These are phyloP conservation scores for Riptortus pedestris DNA, from an alignment of 1,140 invertebrate genomes.

Conservation along the genomic window DNA sequence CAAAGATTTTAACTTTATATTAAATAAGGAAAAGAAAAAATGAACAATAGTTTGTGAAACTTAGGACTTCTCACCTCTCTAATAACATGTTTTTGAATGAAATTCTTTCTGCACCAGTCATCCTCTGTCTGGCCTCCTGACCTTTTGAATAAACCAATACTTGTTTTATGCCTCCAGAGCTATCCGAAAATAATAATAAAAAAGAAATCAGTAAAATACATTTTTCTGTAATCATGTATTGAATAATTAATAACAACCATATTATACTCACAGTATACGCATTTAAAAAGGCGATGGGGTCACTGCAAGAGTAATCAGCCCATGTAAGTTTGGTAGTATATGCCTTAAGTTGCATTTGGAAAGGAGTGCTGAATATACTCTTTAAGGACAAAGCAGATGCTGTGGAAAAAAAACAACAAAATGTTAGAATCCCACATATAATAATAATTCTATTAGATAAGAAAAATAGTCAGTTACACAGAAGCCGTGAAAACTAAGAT, in stretches of 20 bases:
- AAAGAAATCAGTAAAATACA: not conserved
- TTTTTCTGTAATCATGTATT: not conserved
- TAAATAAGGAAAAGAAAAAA: no score
- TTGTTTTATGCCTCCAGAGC: conserved; percentile 24
- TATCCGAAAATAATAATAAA: not conserved
- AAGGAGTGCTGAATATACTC: conserved; percentile 67
- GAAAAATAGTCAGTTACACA: no score
- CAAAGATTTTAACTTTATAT: no score
- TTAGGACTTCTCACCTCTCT: no score
- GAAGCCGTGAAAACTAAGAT: no score
- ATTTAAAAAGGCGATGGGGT: conserved; percentile 70
- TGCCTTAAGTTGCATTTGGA: conserved; percentile 54
- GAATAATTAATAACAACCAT: not conserved
- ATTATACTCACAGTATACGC: conserved; percentile 56
- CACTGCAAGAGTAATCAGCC: conserved; percentile 71
- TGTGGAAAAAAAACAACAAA: conserved; percentile 36
- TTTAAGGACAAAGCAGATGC: conserved; percentile 70
- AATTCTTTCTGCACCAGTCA: conserved; percentile 59
- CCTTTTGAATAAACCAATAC: conserved; percentile 19
- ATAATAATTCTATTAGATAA: no score
- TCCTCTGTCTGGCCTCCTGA: conserved; percentile 39
- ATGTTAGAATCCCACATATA: conserved; percentile 14
- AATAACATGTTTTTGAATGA: conserved; percentile 59
- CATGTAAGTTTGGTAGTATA: conserved; percentile 71
- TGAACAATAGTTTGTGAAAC: no score